Base-by-base conservation (phyloP, 2,113 vertebrate species). In the Serinus canaria region DNA sequence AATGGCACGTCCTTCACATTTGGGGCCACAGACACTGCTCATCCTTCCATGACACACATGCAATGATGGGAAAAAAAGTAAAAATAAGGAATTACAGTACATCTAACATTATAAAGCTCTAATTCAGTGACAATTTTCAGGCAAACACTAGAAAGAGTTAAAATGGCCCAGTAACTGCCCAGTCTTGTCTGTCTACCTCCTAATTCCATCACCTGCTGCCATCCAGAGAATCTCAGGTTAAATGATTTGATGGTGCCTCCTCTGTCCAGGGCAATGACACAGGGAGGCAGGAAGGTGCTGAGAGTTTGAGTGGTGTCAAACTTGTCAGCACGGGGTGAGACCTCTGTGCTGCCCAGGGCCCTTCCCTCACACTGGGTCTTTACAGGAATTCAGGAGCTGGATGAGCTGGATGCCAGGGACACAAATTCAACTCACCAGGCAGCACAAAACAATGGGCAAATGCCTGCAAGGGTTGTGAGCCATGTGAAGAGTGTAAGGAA, bases 141-240 rank as follows among this genome's bases (percentile, higher is more conserved):
- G 13, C 25, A 91, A 60, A 55, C 20, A 28, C 22, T 37, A 77
- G 35, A 60, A 97, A 80, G 43, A 21, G 55, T 56, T 70, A 88
- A 95, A 90, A 75, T 19, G 50, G 8, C 25, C 24, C 41, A 52
- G 28, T 49, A 92, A 81, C 81, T 92, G 72, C 30, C 52, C 84
- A 66, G 52, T 60, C 35, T 86, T 80, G 8, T 62, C 63, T 92
- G 33, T 17, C 87, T 69, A 24, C 43, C 30, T 87, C 37, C n/a
- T 90, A 75, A 81, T 83, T 96, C 63, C 68, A 56, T 90, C 35
- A 62, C 21, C 52, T 88, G 30, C 47, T 88, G 20, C 39, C 55
- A 55, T 77, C 9, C 66, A 80, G 75, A 86, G 59, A 91, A 67
- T 30, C 52, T 83, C 55, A 96, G 43, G 72, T 94, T 70, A 92